phyloP scores from a whole-genome alignment of 1,140 invertebrate species.

The Drosophila quadrilineata region DNA sequence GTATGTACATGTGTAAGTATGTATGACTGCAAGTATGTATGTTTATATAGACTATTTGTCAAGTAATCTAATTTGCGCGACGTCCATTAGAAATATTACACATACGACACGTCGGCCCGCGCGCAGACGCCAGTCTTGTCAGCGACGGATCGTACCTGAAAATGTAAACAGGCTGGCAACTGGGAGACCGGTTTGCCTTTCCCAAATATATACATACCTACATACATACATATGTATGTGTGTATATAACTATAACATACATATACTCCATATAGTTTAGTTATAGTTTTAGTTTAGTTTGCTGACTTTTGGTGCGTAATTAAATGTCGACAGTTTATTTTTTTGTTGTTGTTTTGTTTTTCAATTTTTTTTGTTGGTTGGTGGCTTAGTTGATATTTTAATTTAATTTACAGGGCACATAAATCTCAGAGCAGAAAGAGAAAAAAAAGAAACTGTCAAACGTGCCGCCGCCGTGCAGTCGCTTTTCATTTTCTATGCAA shows the following conservation, averaged over 20 bases:
- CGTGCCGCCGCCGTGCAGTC: constrained; percentile 20
- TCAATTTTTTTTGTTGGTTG: background rate
- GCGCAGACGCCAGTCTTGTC: background rate
- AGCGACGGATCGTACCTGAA: background rate
- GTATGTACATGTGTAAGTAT: too few relatives aligned
- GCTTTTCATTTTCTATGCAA: constrained; percentile 56
- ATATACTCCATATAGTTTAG: constrained; percentile 18
- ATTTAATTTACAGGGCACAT: constrained; percentile 58
- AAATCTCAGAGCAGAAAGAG: constrained; percentile 57
- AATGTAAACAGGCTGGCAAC: constrained; percentile 52
- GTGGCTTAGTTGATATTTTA: constrained; percentile 47
- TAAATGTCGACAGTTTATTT: constrained; percentile 56
- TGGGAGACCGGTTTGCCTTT: constrained; percentile 73
- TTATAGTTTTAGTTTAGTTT: constrained; percentile 10
- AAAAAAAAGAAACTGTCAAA: constrained; percentile 63
- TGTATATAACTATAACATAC: constrained; percentile 15
- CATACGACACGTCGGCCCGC: constrained; percentile 18
- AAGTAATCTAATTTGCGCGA: constrained; percentile 29
- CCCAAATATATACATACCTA: constrained; percentile 48
- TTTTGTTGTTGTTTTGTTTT: too few relatives aligned
- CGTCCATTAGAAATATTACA: constrained; percentile 36
- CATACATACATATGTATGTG: constrained; percentile 18
- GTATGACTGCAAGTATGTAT: too few relatives aligned
- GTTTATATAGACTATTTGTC: too few relatives aligned
- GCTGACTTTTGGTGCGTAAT: constrained; percentile 68